These are phyloP conservation scores for Lacerta agilis DNA, from an alignment of 2,797 vertebrate genomes.

Conservation along the genomic window DNA sequence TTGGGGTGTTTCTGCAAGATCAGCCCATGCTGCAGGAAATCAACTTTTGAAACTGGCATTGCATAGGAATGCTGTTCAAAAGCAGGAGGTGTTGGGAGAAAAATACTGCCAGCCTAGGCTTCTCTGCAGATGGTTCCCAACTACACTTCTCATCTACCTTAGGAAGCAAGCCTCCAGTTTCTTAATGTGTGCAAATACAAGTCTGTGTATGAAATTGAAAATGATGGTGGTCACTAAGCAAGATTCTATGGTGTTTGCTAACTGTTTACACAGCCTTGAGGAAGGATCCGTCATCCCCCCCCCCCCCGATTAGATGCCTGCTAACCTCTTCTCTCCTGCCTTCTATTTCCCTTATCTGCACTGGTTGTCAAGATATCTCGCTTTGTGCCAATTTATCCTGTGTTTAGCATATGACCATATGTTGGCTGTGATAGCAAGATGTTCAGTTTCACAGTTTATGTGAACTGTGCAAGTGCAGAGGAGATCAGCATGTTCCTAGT, in stretches of 20 bases:
- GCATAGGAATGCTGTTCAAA: not conserved
- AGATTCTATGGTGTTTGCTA: fast-evolving
- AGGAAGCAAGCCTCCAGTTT: not conserved
- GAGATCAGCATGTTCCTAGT: constrained; percentile 23
- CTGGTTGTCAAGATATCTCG: fast-evolving
- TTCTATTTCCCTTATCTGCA: not conserved
- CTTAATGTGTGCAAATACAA: not conserved
- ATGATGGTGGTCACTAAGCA: not conserved
- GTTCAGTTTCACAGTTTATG: constrained; percentile 17
- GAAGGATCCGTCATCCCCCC: not conserved
- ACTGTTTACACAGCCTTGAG: not conserved
- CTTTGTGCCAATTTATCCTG: constrained; percentile 7
- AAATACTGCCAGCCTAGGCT: not conserved
- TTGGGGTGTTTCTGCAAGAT: not conserved
- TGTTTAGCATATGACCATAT: not conserved
- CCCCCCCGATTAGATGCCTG: not conserved
- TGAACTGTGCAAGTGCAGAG: not conserved
- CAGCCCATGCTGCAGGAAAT: not conserved
- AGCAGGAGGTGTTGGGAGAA: not conserved
- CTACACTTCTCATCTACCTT: not conserved
- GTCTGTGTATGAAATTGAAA: not conserved
- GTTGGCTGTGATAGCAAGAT: not conserved
- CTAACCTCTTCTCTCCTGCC: not conserved
- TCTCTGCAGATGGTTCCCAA: not conserved
- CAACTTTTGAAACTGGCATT: not conserved